Evolutionary conservation across 2,113 vertebrate species (phyloP), one percentile per base, ranked within the genome.

Genomic region (Nannospalax galili): DNA sequence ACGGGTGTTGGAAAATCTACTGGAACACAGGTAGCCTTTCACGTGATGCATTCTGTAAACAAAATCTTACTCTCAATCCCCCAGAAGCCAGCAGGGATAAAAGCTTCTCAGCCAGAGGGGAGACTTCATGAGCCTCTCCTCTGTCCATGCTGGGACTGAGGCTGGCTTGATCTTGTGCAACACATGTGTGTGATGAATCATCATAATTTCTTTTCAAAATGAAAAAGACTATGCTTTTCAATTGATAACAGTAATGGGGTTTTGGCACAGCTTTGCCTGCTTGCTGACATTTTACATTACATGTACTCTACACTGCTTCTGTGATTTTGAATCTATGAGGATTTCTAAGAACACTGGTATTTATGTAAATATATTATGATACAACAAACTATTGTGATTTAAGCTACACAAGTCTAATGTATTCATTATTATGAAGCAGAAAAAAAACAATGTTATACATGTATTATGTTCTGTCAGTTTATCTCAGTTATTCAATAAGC

Each of bases 221-320:
- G 35, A 73, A 15, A 45, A 5, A 42, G 80, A 17, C 5, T 11
- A 15, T 22, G 11, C 8, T 60, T 67, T 75, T n/a, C 22, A 48
- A 1, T 4, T 65, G 5, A 0, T 5, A 10, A 6, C n/a, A n/a
- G 4, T 15, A 16, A 73, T 37, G 45, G 72, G 17, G 40, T 26
- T 65, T 69, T 70, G 70, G 20, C 30, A 70, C n/a, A 62, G 6
- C n/a, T 79, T 1, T 72, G 22, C 67, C 78, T 84, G 3, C 32
- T 74, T 84, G 32, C 14, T 84, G 15, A 19, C 15, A 60, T 92
- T 84, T 85, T 65, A 4, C 32, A 42, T 80, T 65, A 56, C 19
- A 48, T 6, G 65, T 79, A 20, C 16, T 30, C 22, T 42, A 37
- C 30, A 35, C 1, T 65, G 15, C 1, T 65, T 42, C 58, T 26